Conservation (phyloP, 2,113 vertebrate species). For the Ellobius talpinus region DNA sequence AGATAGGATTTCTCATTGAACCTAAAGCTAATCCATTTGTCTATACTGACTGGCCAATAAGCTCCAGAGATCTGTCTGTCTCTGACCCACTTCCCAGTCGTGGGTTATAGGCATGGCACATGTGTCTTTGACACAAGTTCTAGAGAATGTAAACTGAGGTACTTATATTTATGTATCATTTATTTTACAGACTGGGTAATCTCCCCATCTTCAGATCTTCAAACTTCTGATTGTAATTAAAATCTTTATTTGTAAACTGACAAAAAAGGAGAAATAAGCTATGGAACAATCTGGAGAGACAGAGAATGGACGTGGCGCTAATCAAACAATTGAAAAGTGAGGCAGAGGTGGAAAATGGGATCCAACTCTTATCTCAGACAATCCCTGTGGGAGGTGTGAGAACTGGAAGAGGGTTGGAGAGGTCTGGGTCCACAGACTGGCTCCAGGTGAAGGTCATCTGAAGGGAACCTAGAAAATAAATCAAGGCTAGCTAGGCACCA, state of each 20-base stretch:
- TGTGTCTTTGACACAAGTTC: not conserved
- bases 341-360: not conserved
- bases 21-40: not conserved
- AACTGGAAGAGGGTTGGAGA: not conserved
- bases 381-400: not conserved
- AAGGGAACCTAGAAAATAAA: not conserved
- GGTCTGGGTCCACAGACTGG: not conserved
- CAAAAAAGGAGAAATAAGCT: not conserved
- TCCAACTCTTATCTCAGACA: too few species aligned
- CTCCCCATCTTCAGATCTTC: not conserved
- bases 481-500: not conserved
- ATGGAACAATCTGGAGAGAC: not conserved
- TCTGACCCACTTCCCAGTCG: not conserved
- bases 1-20: not conserved
- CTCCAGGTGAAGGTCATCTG: not conserved
- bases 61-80: not conserved
- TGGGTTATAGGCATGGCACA: not conserved
- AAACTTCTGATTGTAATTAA: not conserved
- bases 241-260: slow-evolving; percentile 35
- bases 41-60: not conserved
- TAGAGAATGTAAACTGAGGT: not conserved
- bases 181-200: not conserved
- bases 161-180: too few species aligned
- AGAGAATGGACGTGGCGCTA: not conserved
- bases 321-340: not conserved